Evolutionary conservation across 2,888 invertebrate species (phyloP), one percentile per base, ranked within the genome.

Genomic region (Chrysodeixis includens): DNA sequence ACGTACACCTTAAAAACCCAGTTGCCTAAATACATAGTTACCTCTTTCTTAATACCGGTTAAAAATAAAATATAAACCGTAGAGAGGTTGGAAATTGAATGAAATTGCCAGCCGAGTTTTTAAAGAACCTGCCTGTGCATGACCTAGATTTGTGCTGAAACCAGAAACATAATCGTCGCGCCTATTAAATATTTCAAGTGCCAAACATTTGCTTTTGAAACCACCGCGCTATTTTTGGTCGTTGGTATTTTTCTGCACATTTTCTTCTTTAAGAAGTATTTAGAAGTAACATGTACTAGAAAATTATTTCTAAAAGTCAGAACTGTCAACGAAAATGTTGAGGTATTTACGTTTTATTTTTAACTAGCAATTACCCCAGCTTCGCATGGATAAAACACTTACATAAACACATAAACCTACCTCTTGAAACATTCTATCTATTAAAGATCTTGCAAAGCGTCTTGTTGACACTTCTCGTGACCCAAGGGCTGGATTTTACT

Each of bases 151-250:
- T 20, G 30, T 35, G 16, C 30, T n/a, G 30, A 52, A 32, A 44
- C 35, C 30, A 10, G 30, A 52, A 32, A 44, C 35, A 30, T 68
- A 56, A 32, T 59, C 10, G 30, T 12, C 16, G n/a, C 30, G 22
- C 46, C 46, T 30, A 54, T 30, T 26, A 40, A 5, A 18, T 18
- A n/a, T 30, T 72, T 30, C 14, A 30, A 44, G 26, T 12, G 3
- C 10, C 18, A 26, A 32, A 51, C 32, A 51, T 66, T 73, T 57
- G 35, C 30, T 30, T 74, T 26, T 56, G 14, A 4, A 35, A 67
- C 46, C 51, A 44, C 54, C 20, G 30, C n/a, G 22, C 7, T 0
- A 51, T 26, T 51, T 73, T 74, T 49, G 40, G 35, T 6, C n/a
- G 14, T 40, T 40, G n/a, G 14, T n/a, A 40, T n/a, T 40, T 40